Conservation (phyloP, 2,113 vertebrate species). For the Willisornis vidua region DNA sequence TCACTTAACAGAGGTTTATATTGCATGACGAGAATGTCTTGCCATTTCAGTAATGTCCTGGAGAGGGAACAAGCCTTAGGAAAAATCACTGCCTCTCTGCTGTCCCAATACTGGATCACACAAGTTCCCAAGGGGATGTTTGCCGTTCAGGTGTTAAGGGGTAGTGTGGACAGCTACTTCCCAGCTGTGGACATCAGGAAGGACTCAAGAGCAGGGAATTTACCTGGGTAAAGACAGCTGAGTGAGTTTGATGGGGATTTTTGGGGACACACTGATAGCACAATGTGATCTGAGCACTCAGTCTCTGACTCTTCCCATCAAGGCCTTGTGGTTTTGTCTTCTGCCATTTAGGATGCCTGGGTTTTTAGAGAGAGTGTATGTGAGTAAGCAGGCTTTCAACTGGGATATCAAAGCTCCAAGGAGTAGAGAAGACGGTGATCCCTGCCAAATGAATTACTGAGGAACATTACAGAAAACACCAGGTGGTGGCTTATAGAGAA, state of each 20-base stretch:
- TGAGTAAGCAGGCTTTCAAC: not conserved
- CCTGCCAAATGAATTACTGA: not conserved
- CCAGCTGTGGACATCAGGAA: not conserved
- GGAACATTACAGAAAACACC: not conserved
- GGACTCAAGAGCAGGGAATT: not conserved
- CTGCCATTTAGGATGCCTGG: not conserved
- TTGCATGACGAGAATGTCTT: not conserved
- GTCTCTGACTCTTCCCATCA: not conserved
- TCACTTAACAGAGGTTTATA: slow-evolving; percentile 45
- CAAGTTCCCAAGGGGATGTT: not conserved
- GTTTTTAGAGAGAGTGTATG: not conserved
- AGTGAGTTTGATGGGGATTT: not conserved
- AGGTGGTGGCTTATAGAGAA: not conserved
- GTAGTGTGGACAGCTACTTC: not conserved
- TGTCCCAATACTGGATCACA: not conserved
- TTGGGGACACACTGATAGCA: not conserved
- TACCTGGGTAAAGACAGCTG: not conserved
- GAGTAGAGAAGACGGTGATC: not conserved
- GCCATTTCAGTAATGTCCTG: not conserved
- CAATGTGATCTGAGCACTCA: not conserved
- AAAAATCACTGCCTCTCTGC: not conserved
- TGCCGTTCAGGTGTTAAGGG: not conserved
- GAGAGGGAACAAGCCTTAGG: not conserved
- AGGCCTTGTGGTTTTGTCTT: not conserved
- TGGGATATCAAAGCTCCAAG: not conserved